Evolutionary conservation across 1,140 invertebrate species (phyloP), one percentile per base, ranked within the genome.

Genomic region (Daktulosphaira vitifoliae): DNA sequence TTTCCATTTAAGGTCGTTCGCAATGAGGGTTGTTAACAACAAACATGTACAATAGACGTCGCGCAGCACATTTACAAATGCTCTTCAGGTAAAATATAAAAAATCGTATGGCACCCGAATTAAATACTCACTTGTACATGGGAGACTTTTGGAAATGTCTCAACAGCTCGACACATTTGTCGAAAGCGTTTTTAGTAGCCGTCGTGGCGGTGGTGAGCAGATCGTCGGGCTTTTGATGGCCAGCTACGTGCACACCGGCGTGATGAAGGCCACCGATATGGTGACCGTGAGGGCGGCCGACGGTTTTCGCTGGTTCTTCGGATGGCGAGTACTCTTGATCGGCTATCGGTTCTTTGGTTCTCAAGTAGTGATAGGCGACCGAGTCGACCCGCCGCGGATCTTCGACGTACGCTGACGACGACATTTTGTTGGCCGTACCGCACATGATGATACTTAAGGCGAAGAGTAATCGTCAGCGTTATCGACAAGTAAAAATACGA

Each of bases 51-150:
- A n/a, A n/a, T n/a, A n/a, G n/a, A n/a, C n/a, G n/a, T n/a, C n/a
- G n/a, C n/a, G n/a, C n/a, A n/a, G n/a, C n/a, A n/a, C n/a, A n/a
- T n/a, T n/a, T n/a, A n/a, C n/a, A n/a, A n/a, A n/a, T n/a, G n/a
- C n/a, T n/a, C n/a, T n/a, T n/a, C n/a, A n/a, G n/a, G n/a, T n/a
- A n/a, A n/a, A n/a, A n/a, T n/a, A n/a, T n/a, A n/a, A n/a, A n/a
- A n/a, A n/a, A n/a, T n/a, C n/a, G n/a, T n/a, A n/a, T n/a, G n/a
- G n/a, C n/a, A n/a, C n/a, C n/a, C n/a, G n/a, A n/a, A n/a, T n/a
- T n/a, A n/a, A n/a, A n/a, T n/a, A 20, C 42, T 46, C 22, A 62
- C 56, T 62, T 62, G 56, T 62, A 62, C 13, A 42, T 39, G 7
- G 25, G 25, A 15, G 56, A 62, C n/a, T 62, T 62, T 6, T 62